Base-by-base conservation (phyloP, 2,888 invertebrate genomes). In the Scaptodrosophila latifasciaeformis region DNA sequence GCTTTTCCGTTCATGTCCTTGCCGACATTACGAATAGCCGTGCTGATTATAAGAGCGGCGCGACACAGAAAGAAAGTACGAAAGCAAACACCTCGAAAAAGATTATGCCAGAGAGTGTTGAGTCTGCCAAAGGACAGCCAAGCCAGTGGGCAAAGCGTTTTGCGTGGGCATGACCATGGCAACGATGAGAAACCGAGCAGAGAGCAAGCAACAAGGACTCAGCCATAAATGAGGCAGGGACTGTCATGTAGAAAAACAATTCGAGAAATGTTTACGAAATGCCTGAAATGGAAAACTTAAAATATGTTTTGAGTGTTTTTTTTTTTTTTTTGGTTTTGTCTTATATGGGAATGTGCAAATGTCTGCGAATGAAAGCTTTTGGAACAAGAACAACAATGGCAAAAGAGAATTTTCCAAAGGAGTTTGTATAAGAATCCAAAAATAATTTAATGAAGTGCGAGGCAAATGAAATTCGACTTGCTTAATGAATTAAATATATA, bases 81-180 rank as follows among this genome's bases (percentile, higher is more conserved):
- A 30, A 1, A 30, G 30, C 34, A 34, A 12, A 34, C 34, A 34
- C 12, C 34, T 13, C 5, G 4, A 30, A 30, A 7, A 39, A 55
- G 54, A 49, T 49, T 70, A 49, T 50, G 13, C 13, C 17, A 51
- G 18, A 49, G 39, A 30, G 43, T 18, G 4, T 54, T 78, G 78
- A 78, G 78, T 71, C 78, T 75, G 76, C 68, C 67, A 75, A 70
- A 65, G 78, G 75, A 75, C 75, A 59, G 54, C 59, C 43, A 18
- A 27, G 17, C 9, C 37, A 35, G 9, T 47, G 47, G 44, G 35
- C 40, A 10, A 31, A 24, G 12, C 34, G n/a, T n/a, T n/a, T n/a
- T n/a, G n/a, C n/a, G n/a, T n/a, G n/a, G n/a, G n/a, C n/a, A n/a
- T n/a, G n/a, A n/a, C n/a, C n/a, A n/a, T n/a, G n/a, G 19, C 15